phyloP scores from a whole-genome alignment of 2,888 invertebrate genomes.

The Trypoxylon attenuatum region DNA sequence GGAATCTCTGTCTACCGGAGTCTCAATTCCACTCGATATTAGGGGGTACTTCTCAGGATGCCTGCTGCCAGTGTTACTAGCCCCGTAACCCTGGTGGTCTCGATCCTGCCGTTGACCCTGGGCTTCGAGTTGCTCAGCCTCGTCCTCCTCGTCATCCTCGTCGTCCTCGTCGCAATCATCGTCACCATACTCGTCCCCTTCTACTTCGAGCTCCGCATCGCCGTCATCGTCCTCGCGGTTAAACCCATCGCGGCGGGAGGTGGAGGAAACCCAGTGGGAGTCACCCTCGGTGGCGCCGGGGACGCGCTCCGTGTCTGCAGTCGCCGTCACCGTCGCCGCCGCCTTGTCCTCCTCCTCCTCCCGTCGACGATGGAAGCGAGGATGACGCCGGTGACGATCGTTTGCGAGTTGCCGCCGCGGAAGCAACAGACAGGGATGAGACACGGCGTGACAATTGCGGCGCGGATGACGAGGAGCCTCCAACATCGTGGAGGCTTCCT shows the following conservation, averaged over 20 bases:
- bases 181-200: neutral
- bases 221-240: slow-evolving; percentile 1
- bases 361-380: slow-evolving; percentile 2
- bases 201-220: neutral
- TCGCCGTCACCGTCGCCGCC: neutral
- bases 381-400: neutral
- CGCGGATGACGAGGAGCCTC: slow-evolving; percentile 8
- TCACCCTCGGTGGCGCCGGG: slow-evolving; percentile 11
- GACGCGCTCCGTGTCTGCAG: no score
- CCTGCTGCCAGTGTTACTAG: no score
- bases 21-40: no score
- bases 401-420: slow-evolving; percentile 15
- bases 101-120: slow-evolving; percentile 16
- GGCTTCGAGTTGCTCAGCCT: slow-evolving; percentile 74
- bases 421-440: slow-evolving; percentile 15
- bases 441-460: slow-evolving; percentile 24
- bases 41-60: no score
- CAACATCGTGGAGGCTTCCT: slow-evolving; percentile 13
- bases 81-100: no score
- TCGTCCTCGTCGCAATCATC: slow-evolving; percentile 7
- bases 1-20: no score
- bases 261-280: slow-evolving; percentile 11
- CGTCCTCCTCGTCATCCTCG: slow-evolving; percentile 72
- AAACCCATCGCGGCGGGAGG: neutral
- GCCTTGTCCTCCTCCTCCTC: neutral